phyloP scores from a whole-genome alignment of 2,888 invertebrate genomes.

The Melikaiella ostensackeni region DNA sequence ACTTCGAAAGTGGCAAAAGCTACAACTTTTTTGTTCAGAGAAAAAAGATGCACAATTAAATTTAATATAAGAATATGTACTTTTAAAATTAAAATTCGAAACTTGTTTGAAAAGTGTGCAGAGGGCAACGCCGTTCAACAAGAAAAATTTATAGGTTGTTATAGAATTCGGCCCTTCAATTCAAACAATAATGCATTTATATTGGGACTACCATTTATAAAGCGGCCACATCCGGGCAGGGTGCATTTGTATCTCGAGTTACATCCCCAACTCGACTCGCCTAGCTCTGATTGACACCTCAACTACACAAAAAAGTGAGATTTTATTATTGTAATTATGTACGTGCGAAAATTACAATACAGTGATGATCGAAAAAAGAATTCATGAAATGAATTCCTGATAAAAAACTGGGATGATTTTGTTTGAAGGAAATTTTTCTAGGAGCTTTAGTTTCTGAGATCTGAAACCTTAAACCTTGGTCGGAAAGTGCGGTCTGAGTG shows the following conservation, averaged over 20 bases:
- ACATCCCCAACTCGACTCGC: neutral
- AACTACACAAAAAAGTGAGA: neutral
- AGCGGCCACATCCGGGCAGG: constrained; percentile 24
- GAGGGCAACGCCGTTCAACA: no score
- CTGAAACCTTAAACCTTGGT: neutral
- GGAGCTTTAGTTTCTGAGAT: neutral
- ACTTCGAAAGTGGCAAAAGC: no score
- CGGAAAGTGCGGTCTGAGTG: no score
- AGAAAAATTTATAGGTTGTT: no score
- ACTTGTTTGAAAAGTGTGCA: no score
- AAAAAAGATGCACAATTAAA: no score
- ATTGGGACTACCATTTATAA: constrained; percentile 26
- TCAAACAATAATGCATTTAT: constrained; percentile 8
- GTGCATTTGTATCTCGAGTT: constrained; percentile 16
- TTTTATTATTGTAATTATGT: neutral
- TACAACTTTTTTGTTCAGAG: no score
- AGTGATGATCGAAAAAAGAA: neutral
- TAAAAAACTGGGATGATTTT: neutral
- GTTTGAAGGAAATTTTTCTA: neutral
- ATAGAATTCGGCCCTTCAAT: no score
- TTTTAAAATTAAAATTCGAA: no score
- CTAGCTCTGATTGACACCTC: constrained; percentile 1
- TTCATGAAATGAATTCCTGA: neutral
- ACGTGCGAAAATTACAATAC: neutral
- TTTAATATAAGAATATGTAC: no score